These are phyloP conservation scores for Horisme vitalbata DNA, from an alignment of 2,888 invertebrate genomes.

Conservation along the genomic window DNA sequence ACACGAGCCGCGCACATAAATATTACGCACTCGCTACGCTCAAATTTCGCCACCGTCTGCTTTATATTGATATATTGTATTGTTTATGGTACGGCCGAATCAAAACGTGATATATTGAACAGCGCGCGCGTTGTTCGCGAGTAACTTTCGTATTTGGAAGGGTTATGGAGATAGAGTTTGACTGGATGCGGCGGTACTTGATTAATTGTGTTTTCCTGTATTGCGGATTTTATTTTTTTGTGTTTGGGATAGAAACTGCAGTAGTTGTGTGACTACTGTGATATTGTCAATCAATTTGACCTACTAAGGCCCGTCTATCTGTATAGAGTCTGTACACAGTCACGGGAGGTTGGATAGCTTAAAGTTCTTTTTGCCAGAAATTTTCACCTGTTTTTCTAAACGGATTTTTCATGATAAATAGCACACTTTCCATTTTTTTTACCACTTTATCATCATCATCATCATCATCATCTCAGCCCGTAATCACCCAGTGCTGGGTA, in stretches of 20 bases:
- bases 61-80: constrained; percentile 83
- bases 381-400: too few species aligned
- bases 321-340: too few species aligned
- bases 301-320: neutral
- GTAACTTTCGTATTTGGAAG: constrained; percentile 80
- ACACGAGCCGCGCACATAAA: constrained; percentile 59
- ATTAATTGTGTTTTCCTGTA: constrained; percentile 32
- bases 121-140: constrained; percentile 72
- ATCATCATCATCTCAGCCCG: too few species aligned
- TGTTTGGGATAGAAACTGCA: constrained; percentile 17
- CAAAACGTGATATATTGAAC: constrained; percentile 82
- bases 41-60: constrained; percentile 83
- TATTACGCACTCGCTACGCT: constrained; percentile 78
- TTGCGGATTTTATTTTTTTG: constrained; percentile 28
- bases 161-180: constrained; percentile 55
- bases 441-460: too few species aligned
- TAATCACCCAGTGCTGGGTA: too few species aligned
- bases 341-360: too few species aligned
- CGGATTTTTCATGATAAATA: too few species aligned
- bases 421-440: too few species aligned
- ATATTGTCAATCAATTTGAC: constrained; percentile 3
- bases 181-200: constrained; percentile 53
- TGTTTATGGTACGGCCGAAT: constrained; percentile 82
- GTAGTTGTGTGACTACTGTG: constrained; percentile 17
- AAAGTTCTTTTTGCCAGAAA: too few species aligned